These are phyloP conservation scores for Bolborhynchus lineola DNA, from an alignment of 2,113 vertebrate genomes.

Conservation along the genomic window DNA sequence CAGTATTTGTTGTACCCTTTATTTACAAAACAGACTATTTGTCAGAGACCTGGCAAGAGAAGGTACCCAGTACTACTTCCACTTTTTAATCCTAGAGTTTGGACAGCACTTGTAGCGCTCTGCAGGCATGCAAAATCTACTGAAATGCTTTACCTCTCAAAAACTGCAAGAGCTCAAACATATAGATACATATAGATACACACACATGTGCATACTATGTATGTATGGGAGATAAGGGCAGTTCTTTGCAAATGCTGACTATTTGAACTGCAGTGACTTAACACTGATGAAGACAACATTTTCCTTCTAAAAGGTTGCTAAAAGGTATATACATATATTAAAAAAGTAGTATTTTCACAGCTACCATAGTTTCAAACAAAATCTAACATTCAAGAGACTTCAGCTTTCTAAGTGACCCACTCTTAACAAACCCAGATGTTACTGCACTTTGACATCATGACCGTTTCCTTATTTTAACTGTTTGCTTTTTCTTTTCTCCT, in stretches of 20 bases:
- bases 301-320: background rate
- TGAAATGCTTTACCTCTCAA: background rate
- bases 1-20: background rate
- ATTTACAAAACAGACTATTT: background rate
- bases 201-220: background rate
- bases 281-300: background rate
- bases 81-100: background rate
- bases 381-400: background rate
- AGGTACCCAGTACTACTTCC: background rate
- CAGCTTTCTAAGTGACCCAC: background rate
- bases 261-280: background rate
- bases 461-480: background rate
- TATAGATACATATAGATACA: background rate
- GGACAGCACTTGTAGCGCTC: background rate
- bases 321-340: background rate
- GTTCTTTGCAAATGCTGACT: background rate
- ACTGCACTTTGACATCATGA: background rate
- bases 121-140: background rate
- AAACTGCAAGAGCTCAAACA: background rate
- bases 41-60: background rate
- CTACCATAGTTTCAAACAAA: background rate
- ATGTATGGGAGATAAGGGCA: background rate
- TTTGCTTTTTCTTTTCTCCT: background rate
- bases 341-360: background rate
- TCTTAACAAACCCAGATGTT: background rate